Conservation (phyloP, 2,888 invertebrate species). For the Nowickia ferox region DNA sequence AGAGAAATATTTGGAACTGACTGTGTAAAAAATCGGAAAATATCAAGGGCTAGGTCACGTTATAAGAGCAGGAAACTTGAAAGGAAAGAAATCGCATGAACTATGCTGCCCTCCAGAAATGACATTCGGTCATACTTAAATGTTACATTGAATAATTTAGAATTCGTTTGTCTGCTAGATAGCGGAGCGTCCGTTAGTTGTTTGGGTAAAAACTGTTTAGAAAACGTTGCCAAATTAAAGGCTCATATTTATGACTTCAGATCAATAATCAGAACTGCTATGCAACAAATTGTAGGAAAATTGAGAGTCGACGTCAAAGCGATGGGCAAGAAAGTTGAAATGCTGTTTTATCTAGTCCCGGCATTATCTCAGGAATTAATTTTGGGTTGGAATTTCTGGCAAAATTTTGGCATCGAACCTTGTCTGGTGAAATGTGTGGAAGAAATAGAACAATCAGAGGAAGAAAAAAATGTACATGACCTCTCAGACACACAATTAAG, state of each 20-base stretch:
- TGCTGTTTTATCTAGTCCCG: not conserved
- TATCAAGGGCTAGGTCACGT: too few relatives aligned
- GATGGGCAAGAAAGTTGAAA: not conserved
- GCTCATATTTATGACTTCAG: not conserved
- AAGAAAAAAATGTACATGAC: not conserved
- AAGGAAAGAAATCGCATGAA: constrained; percentile 10
- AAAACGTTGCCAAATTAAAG: constrained; percentile 1
- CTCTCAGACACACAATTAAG: not conserved
- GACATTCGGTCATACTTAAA: constrained; percentile 14
- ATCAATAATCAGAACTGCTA: not conserved
- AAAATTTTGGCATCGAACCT: not conserved
- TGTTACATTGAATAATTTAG: not conserved
- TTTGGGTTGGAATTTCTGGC: not conserved
- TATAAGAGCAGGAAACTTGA: not conserved
- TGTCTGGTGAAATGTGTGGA: not conserved
- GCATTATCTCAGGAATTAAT: not conserved
- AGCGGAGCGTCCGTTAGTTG: constrained; percentile 20
- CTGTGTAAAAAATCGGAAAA: too few relatives aligned
- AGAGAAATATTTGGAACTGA: not conserved
- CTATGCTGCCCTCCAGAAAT: not conserved
- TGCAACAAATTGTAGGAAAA: not conserved
- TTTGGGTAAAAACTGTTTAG: constrained; percentile 18
- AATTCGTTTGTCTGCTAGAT: not conserved
- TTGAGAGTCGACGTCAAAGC: not conserved
- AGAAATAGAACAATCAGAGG: not conserved